Conservation (phyloP, 2,888 invertebrate genomes). For the Amorpha juglandis region DNA sequence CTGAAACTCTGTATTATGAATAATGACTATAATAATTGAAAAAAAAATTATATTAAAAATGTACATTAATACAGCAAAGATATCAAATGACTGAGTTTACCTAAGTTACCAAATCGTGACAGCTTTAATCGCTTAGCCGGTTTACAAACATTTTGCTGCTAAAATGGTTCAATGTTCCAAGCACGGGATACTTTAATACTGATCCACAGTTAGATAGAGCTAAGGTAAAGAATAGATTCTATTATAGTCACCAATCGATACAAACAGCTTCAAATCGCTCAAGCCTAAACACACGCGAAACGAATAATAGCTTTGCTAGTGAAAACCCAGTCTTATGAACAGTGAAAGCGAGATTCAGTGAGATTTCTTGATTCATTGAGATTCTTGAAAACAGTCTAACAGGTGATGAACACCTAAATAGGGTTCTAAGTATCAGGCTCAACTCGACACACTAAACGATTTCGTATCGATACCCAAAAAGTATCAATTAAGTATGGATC, state of each 20-base stretch:
- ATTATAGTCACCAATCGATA: not conserved
- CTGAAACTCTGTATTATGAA: not conserved
- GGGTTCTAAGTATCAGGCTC: not conserved
- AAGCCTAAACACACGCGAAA: not conserved
- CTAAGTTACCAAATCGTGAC: not conserved
- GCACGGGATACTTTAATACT: no score
- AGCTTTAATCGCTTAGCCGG: not conserved
- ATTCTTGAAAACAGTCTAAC: not conserved
- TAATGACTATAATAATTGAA: not conserved
- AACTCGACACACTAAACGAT: no score
- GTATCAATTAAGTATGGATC: not conserved
- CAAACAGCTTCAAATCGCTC: not conserved
- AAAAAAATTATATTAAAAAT: no score
- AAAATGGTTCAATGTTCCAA: no score
- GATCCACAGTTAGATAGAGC: no score
- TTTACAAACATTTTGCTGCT: not conserved
- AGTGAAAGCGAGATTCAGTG: not conserved
- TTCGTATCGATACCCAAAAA: not conserved
- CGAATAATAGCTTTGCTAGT: not conserved
- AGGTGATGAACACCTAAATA: not conserved
- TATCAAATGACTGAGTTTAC: no score
- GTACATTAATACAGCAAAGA: no score
- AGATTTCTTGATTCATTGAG: not conserved
- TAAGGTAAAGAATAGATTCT: not conserved
- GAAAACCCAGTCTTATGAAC: not conserved